Evolutionary conservation across 2,888 invertebrate species (phyloP).

Genomic region (Calameuta filiformis): DNA sequence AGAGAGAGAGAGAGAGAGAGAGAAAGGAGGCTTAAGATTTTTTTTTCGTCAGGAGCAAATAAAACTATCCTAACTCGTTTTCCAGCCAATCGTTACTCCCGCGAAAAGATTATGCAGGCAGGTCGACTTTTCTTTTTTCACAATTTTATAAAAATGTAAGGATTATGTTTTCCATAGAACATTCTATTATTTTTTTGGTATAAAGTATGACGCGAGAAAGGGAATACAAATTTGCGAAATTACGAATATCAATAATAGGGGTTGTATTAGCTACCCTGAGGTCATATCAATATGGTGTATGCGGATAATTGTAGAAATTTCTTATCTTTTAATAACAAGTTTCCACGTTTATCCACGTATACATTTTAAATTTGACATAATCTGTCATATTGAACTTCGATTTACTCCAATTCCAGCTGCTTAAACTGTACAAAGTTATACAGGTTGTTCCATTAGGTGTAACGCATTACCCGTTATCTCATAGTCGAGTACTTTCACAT

Average conservation of each 20-base stretch:
- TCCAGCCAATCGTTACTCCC: background rate
- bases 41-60: background rate
- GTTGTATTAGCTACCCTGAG: background rate
- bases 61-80: background rate
- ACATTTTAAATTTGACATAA: background rate
- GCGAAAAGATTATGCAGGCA: background rate
- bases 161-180: background rate
- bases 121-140: background rate
- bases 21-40: background rate
- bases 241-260: background rate
- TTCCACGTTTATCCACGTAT: background rate
- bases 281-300: background rate
- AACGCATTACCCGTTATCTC: background rate
- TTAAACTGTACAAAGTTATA: background rate
- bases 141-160: background rate
- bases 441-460: background rate
- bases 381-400: background rate
- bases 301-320: background rate
- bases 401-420: background rate
- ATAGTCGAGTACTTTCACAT: background rate
- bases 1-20: too few relatives aligned
- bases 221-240: background rate
- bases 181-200: background rate
- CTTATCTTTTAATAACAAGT: background rate
- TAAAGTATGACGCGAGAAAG: background rate